phyloP scores from a whole-genome alignment of 2,797 vertebrate species.

The Selene dorsalis region DNA sequence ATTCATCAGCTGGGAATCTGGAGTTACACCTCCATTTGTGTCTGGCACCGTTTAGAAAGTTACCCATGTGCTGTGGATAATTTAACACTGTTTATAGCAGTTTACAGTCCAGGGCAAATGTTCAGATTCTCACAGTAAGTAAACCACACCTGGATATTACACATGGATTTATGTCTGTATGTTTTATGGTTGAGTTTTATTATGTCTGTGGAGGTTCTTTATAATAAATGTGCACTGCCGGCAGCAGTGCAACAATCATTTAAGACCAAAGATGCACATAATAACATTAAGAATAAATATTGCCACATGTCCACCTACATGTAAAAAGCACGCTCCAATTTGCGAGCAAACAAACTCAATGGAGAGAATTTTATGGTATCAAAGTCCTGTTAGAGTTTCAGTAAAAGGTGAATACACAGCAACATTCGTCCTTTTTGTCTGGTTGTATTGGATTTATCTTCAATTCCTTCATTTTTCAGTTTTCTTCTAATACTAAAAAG shows the following conservation, averaged over 20 bases:
- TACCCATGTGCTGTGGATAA: not conserved
- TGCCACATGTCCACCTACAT: not conserved
- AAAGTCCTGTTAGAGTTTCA: conserved; percentile 50
- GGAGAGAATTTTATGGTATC: conserved; percentile 41
- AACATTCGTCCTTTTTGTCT: not conserved
- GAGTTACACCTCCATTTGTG: conserved; percentile 39
- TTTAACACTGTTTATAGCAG: not conserved
- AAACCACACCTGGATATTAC: not conserved
- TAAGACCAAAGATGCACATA: not conserved
- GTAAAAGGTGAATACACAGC: conserved; percentile 21
- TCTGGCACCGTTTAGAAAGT: conserved; percentile 17
- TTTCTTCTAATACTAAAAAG: too few relatives aligned
- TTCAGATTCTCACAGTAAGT: not conserved
- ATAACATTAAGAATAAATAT: not conserved
- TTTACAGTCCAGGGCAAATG: conserved; percentile 5
- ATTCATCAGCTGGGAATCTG: conserved; percentile 49
- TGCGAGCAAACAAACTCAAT: not conserved
- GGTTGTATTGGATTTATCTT: too few relatives aligned
- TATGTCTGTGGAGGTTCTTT: not conserved
- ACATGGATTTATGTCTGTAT: not conserved
- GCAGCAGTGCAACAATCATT: not conserved
- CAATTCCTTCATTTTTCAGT: too few relatives aligned
- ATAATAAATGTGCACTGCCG: not conserved
- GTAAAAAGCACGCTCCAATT: not conserved
- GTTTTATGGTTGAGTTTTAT: conserved; percentile 1